Percentiles rank a stretch among this genome's conserved stretches.
Conservation (phyloP, 1,140 invertebrate species). For the Episyrphus balteatus region DNA sequence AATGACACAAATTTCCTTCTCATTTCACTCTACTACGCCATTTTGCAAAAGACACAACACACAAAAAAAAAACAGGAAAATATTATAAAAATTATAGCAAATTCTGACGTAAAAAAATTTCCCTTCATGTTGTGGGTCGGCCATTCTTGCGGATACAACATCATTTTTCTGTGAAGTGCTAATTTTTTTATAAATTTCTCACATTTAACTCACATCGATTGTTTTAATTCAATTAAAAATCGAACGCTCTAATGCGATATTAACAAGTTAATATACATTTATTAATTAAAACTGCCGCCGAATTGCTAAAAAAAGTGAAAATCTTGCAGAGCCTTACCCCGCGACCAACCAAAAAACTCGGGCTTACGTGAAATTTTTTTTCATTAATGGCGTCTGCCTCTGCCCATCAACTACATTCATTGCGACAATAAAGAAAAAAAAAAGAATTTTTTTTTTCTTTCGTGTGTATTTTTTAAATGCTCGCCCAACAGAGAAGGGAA, state of each 20-base stretch:
- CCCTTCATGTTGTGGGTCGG: neutral
- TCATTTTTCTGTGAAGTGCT: conserved; percentile 2
- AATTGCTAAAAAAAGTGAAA: neutral
- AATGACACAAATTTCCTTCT: too few relatives aligned
- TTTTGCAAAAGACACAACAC: too few relatives aligned
- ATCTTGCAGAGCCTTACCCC: neutral
- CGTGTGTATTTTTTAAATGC: neutral
- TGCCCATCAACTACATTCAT: neutral
- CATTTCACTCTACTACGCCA: too few relatives aligned
- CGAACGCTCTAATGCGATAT: neutral
- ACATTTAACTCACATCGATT: conserved; percentile 1
- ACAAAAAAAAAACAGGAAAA: too few relatives aligned
- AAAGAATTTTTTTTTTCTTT: too few relatives aligned
- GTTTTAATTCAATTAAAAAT: neutral
- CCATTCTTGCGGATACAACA: conserved; percentile 1
- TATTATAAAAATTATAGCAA: too few relatives aligned
- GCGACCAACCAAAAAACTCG: too few relatives aligned
- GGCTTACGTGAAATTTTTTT: too few relatives aligned
- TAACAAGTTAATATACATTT: neutral
- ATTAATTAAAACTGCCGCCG: neutral
- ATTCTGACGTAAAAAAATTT: neutral
- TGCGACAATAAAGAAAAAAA: too few relatives aligned
- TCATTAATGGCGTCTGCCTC: neutral
- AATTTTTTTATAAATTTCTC: neutral
- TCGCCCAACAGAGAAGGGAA: neutral